phyloP scores from a whole-genome alignment of 2,797 vertebrate species.

The Silurus aristotelis region DNA sequence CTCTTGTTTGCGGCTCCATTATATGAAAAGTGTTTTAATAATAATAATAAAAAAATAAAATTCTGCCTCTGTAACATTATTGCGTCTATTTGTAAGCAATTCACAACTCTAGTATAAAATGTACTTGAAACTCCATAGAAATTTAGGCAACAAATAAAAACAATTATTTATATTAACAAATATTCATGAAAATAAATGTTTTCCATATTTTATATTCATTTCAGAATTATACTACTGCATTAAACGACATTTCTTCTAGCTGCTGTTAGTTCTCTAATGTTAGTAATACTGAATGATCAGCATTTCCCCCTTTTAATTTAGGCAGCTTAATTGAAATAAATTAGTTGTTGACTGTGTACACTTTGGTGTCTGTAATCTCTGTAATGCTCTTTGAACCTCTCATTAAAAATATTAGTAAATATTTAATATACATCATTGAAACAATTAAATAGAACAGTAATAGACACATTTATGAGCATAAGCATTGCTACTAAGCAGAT shows the following conservation, averaged over 20 bases:
- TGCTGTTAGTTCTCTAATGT: constrained; percentile 6
- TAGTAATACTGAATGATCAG: not conserved
- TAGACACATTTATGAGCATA: not conserved
- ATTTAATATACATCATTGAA: not conserved
- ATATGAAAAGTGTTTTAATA: not conserved
- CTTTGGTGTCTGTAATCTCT: not conserved
- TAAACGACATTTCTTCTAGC: not conserved
- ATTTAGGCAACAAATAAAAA: not conserved
- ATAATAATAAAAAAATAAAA: too few relatives aligned
- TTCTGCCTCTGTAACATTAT: not conserved
- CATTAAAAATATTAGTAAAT: not conserved
- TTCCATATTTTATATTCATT: not conserved
- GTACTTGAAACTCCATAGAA: not conserved
- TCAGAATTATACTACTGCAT: not conserved
- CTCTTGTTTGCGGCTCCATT: not conserved
- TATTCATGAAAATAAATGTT: not conserved
- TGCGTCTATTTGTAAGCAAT: not conserved
- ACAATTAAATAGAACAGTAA: not conserved
- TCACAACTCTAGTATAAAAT: not conserved
- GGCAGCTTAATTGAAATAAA: not conserved
- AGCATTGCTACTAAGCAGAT: not conserved
- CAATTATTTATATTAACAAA: not conserved
- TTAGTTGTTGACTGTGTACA: not conserved
- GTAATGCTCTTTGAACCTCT: not conserved
- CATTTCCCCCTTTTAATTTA: not conserved